Evolutionary conservation across 2,888 invertebrate genomes (phyloP).

Genomic region (Cryptocephalus primarius): DNA sequence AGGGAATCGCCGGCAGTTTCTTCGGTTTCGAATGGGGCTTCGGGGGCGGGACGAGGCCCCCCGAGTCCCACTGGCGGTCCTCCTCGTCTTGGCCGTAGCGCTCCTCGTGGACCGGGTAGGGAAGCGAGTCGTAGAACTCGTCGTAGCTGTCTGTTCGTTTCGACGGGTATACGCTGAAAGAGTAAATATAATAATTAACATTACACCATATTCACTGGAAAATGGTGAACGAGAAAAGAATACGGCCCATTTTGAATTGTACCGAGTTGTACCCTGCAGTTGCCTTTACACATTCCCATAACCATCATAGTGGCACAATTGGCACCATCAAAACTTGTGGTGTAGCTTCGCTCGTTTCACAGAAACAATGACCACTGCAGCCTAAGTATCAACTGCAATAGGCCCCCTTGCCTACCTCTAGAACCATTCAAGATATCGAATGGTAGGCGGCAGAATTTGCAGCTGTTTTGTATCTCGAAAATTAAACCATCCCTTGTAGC

Average conservation of each 20-base stretch:
- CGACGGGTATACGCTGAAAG: slow-evolving; percentile 18
- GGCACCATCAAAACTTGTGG: too few relatives aligned
- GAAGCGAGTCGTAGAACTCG: slow-evolving; percentile 54
- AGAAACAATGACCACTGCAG: too few relatives aligned
- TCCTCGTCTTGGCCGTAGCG: slow-evolving; percentile 53
- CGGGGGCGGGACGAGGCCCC: slow-evolving; percentile 40
- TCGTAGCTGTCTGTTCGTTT: slow-evolving; percentile 43
- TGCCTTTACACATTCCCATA: too few relatives aligned
- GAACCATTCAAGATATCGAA: too few relatives aligned
- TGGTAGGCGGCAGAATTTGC: too few relatives aligned
- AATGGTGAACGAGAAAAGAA: not conserved
- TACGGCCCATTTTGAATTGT: not conserved
- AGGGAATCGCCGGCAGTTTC: not conserved
- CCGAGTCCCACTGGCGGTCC: slow-evolving; percentile 63
- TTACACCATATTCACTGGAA: not conserved
- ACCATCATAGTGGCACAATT: too few relatives aligned
- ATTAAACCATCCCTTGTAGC: too few relatives aligned
- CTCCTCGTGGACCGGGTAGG: slow-evolving; percentile 51
- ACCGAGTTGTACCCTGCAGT: too few relatives aligned
- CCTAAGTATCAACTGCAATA: too few relatives aligned
- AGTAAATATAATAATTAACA: not conserved
- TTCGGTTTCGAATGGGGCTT: slow-evolving; percentile 17
- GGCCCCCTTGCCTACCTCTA: too few relatives aligned
- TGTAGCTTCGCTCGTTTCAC: too few relatives aligned
- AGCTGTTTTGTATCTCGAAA: too few relatives aligned